Percentiles rank a stretch among this genome's conserved stretches.
Evolutionary conservation across 2,797 vertebrate genomes (phyloP).

Genomic region (Notolepis coatsorum): DNA sequence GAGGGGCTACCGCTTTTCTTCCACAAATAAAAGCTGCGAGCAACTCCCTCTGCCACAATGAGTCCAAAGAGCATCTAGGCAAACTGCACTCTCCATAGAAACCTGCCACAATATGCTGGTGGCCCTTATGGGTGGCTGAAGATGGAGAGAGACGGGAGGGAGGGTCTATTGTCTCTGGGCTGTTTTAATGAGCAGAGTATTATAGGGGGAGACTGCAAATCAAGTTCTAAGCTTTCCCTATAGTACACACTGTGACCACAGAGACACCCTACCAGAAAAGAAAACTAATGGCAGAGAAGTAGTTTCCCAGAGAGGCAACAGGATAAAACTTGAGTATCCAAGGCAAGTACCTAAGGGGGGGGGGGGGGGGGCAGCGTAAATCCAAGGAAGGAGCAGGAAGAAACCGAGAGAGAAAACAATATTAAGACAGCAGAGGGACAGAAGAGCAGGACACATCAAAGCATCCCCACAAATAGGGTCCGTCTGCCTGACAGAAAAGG

Average conservation of each 20-base stretch:
- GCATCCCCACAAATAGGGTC: background rate
- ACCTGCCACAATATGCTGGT: slow-evolving; percentile 60
- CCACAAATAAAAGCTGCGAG: slow-evolving; percentile 19
- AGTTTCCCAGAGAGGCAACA: slow-evolving; percentile 59
- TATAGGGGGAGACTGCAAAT: slow-evolving; percentile 69
- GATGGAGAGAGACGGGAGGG: slow-evolving; percentile 26
- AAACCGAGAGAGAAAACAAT: slow-evolving; percentile 3
- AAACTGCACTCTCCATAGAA: slow-evolving; percentile 71
- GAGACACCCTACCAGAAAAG: slow-evolving; percentile 41
- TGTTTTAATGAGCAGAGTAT: slow-evolving; percentile 59
- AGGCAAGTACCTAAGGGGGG: slow-evolving; percentile 9
- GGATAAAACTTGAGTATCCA: slow-evolving; percentile 51
- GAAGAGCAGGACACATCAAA: background rate
- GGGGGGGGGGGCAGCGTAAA: slow-evolving; percentile 31
- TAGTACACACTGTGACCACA: slow-evolving; percentile 61
- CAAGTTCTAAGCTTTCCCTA: slow-evolving; percentile 65
- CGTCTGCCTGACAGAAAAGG: background rate
- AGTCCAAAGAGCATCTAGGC: slow-evolving; percentile 30
- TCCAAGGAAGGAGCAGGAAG: slow-evolving; percentile 65
- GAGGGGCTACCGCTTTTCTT: slow-evolving; percentile 11
- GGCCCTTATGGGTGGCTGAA: slow-evolving; percentile 56
- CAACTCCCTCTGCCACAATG: slow-evolving; percentile 39
- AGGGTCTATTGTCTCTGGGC: slow-evolving; percentile 47
- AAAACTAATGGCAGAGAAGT: slow-evolving; percentile 51
- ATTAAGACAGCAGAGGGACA: slow-evolving; percentile 20